Evolutionary conservation across 2,888 invertebrate species (phyloP).

Genomic region (Ophion ellenae): DNA sequence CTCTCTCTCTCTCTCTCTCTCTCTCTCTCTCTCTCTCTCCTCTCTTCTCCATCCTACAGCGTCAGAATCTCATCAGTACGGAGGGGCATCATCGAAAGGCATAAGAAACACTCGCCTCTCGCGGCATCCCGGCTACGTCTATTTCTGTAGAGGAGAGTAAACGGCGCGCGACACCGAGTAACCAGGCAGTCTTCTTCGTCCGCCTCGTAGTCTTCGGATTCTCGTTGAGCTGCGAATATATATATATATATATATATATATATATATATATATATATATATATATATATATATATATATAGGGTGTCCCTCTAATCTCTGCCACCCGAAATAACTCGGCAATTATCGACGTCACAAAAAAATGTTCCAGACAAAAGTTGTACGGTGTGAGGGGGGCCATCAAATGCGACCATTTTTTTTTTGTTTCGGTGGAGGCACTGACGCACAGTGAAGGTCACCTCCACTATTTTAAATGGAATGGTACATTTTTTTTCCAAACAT

Average conservation of each 20-base stretch:
- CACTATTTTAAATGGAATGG: too few species aligned
- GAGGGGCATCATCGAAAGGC: conserved; percentile 55
- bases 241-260: conserved; percentile 2
- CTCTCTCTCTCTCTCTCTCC: neutral
- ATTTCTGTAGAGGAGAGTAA: conserved; percentile 76
- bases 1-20: too few species aligned
- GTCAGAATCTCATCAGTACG: conserved; percentile 49
- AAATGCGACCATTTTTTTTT: too few species aligned
- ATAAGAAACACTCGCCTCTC: conserved; percentile 63
- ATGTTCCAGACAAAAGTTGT: too few species aligned
- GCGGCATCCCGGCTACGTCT: conserved; percentile 75
- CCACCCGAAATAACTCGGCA: too few species aligned
- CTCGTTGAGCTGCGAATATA: conserved; percentile 19
- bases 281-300: too few species aligned
- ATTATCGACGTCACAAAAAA: too few species aligned
- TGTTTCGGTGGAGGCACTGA: too few species aligned
- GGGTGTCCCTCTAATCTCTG: too few species aligned
- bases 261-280: neutral
- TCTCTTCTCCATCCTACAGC: conserved; percentile 4
- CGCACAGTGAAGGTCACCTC: too few species aligned
- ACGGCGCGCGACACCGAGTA: conserved; percentile 62
- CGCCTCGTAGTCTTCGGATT: conserved; percentile 41
- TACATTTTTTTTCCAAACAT: too few species aligned
- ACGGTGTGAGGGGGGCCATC: too few species aligned
- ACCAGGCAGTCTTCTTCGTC: conserved; percentile 51